Evolutionary conservation across 1,140 invertebrate species (phyloP).

Genomic region (Reticulitermes speratus): DNA sequence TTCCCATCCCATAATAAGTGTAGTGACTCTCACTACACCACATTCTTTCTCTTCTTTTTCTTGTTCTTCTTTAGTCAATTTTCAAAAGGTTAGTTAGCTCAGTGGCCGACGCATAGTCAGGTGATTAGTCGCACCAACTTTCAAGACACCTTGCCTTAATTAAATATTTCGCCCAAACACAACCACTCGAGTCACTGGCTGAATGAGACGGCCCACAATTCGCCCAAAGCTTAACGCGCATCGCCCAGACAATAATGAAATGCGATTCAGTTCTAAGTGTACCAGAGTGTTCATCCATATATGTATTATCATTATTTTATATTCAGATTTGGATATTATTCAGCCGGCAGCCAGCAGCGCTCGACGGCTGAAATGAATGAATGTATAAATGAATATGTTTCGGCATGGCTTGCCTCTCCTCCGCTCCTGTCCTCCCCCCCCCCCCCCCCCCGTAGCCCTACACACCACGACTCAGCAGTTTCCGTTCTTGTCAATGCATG

Average conservation of each 20-base stretch:
- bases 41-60: too few relatives aligned
- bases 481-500: not conserved
- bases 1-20: too few relatives aligned
- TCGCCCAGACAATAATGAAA: not conserved
- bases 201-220: too few relatives aligned
- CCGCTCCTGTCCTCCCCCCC: slow-evolving; percentile 22
- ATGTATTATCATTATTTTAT: slow-evolving; percentile 35
- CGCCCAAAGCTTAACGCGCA: too few relatives aligned
- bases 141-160: not conserved
- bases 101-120: not conserved
- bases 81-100: too few relatives aligned
- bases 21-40: too few relatives aligned
- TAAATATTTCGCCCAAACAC: not conserved
- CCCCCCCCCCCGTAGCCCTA: not conserved
- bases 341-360: slow-evolving; percentile 21
- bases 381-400: slow-evolving; percentile 35
- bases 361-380: slow-evolving; percentile 31
- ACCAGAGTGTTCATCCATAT: slow-evolving; percentile 30
- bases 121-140: not conserved
- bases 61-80: too few relatives aligned
- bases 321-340: slow-evolving; percentile 33
- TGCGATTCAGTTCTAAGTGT: not conserved
- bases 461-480: not conserved
- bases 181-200: not conserved
- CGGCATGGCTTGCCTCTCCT: slow-evolving; percentile 31